Evolutionary conservation across 2,797 vertebrate genomes (phyloP), one percentile per base, ranked within the genome.

Genomic region (Diplodus puntazzo): DNA sequence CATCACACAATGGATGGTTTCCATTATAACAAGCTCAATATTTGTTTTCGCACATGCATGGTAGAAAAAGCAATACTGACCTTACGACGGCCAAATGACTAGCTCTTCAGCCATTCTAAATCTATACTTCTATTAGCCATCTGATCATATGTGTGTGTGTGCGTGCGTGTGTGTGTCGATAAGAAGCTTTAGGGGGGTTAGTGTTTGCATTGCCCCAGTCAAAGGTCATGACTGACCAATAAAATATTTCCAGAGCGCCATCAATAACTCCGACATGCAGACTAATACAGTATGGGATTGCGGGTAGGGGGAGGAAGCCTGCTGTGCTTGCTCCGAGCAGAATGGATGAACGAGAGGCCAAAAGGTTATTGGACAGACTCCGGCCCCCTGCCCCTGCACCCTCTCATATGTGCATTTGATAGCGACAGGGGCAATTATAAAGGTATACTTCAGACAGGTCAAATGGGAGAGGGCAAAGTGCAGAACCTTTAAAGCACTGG

Each of bases 361-460:
- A 92, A 92, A 95, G 95, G 95, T 96, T 94, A 94, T 84, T 69
- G 92, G 94, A 91, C 91, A 93, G 87, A 92, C 88, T 92, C 89
- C 45, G 57, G 81, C 85, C 85, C 84, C 83, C 71, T 74, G 81
- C 90, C 90, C 92, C 81, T 79, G 79, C 83, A 86, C 79, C 87
- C 83, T 85, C 89, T 93, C 90, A 89, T 94, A 95, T 95, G 92
- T 87, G 93, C 91, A 90, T 95, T 95, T 95, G 92, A 95, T 95
- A 91, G 93, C 76, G 84, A 86, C 88, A 84, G 87, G 88, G 86
- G 88, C 92, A 95, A 95, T 95, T 95, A 95, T 95, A 94, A 96
- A 95, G 93, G 95, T 95, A 95, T 95, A 95, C 92, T 95, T 95
- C 91, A 95, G 92, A 92, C 91, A 90, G 90, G 92, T 95, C 94